phyloP scores from a whole-genome alignment of 2,888 invertebrate species.

The Autographa pulchrina region DNA sequence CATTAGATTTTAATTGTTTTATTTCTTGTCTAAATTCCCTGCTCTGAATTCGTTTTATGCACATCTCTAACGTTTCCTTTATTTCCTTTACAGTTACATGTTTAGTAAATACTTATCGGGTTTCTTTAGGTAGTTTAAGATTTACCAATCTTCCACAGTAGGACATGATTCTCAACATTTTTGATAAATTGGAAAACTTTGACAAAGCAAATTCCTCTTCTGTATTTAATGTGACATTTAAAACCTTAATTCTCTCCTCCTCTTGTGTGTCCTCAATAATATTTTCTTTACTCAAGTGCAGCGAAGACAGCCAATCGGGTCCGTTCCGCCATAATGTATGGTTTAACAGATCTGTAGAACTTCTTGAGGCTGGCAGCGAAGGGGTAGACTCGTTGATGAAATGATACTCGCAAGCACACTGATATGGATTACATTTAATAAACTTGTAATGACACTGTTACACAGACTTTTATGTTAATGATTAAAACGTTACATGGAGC shows the following conservation, averaged over 20 bases:
- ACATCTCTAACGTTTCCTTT: slow-evolving; percentile 4
- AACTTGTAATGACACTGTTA: no score
- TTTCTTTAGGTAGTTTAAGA: slow-evolving; percentile 9
- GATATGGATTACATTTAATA: no score
- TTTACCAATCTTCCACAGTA: slow-evolving; percentile 16
- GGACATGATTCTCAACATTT: slow-evolving; percentile 10
- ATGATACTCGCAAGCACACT: no score
- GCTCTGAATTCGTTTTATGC: slow-evolving; percentile 13
- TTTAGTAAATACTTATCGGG: not conserved
- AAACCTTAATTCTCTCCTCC: slow-evolving; percentile 1
- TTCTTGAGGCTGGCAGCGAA: no score
- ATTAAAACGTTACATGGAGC: no score
- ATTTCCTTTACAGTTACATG: slow-evolving; percentile 4
- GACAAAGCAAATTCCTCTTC: slow-evolving; percentile 7
- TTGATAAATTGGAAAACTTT: slow-evolving; percentile 10
- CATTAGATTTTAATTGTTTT: not conserved
- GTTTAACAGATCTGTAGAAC: no score
- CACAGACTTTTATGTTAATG: no score
- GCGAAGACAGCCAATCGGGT: slow-evolving; percentile 2
- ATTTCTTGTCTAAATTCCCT: slow-evolving; percentile 6
- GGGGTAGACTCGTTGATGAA: no score
- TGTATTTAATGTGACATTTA: not conserved
- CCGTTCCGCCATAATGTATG: slow-evolving; percentile 7
- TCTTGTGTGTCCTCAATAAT: slow-evolving; percentile 7
- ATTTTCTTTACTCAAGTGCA: slow-evolving; percentile 3